Evolutionary conservation across 2,113 vertebrate species (phyloP).

Genomic region (Microtus oregoni): DNA sequence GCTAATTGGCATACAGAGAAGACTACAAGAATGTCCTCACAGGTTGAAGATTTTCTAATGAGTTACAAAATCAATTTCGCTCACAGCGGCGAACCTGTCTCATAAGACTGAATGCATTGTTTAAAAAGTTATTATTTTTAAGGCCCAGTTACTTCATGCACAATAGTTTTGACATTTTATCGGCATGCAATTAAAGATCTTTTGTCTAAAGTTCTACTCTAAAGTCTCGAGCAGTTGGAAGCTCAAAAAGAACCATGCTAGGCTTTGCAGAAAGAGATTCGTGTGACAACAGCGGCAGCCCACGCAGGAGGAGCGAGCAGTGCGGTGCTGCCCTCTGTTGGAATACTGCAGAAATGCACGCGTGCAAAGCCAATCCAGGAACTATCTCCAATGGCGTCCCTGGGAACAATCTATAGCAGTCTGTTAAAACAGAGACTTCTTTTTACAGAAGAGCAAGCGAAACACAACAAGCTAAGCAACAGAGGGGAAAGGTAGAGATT

Average conservation of each 20-base stretch:
- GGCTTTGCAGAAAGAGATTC: conserved; percentile 64
- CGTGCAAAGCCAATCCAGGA: not conserved
- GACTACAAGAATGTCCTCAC: conserved; percentile 25
- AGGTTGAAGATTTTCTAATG: conserved; percentile 8
- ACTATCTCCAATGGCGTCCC: not conserved
- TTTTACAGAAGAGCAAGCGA: not conserved
- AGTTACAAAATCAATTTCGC: conserved; percentile 42
- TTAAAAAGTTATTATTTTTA: not conserved
- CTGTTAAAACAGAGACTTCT: not conserved
- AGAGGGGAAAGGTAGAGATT: not conserved
- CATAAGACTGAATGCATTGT: conserved; percentile 3
- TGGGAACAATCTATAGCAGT: not conserved
- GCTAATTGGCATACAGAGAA: not conserved
- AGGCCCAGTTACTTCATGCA: not conserved
- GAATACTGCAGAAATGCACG: not conserved
- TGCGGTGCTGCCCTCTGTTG: conserved; percentile 85
- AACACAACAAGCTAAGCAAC: not conserved
- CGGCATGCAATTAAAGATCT: conserved; percentile 48
- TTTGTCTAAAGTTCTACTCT: conserved; percentile 67
- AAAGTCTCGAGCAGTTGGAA: conserved; percentile 49
- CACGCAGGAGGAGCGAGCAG: not conserved
- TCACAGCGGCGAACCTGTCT: conserved; percentile 21
- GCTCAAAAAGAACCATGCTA: conserved; percentile 29
- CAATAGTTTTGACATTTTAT: conserved; percentile 59
- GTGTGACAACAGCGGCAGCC: not conserved